Base-by-base conservation (phyloP, 35 echinoderm and acorn worm genomes). In the Eucidaris tribuloides region DNA sequence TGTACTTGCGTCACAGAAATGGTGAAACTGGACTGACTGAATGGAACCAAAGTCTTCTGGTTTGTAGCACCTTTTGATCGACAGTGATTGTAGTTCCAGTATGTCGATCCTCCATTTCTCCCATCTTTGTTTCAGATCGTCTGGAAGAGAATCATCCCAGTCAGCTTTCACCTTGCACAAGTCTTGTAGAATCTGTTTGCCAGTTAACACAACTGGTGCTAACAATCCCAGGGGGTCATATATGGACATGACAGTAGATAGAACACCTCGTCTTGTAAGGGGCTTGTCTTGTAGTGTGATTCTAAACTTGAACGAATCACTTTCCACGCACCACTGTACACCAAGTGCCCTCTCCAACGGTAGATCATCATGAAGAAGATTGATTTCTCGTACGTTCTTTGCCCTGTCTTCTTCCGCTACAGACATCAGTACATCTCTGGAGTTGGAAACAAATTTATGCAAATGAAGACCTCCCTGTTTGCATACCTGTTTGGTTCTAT, bases 371-470 rank as follows among this genome's bases (percentile, higher is more conserved):
- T 65, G 3, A 4, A 65, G 62, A 2, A 65, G 62, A 36, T 91
- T 46, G 0, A 91, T 7, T 24, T 91, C 35, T 48, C 41, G 42
- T 2, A 65, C 58, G 14, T 5, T 36, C 4, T 41, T 45, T 4
- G 81, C 88, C 32, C 64, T 46, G 19, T 84, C 74, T 32, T 86
- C 58, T 20, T 43, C 25, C 7, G 83, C 77, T 44, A 92, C 54
- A 39, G 89, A 80, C 11, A 66, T n/a, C 18, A 86, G 6, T 3
- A 86, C 76, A 48, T 85, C 83, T 65, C 63, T 71, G 24, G 0
- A 64, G 62, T 92, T 92, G 14, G 83, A 92, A 2, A 86, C 33
- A 23, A 85, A 81, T 52, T 92, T 92, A 42, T 92, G 89, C 20
- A 92, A 46, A 38, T 71, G 41, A 7, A 86, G 23, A 48, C 59